Conservation (phyloP, 2,113 vertebrate species). For the Ifrita kowaldi region DNA sequence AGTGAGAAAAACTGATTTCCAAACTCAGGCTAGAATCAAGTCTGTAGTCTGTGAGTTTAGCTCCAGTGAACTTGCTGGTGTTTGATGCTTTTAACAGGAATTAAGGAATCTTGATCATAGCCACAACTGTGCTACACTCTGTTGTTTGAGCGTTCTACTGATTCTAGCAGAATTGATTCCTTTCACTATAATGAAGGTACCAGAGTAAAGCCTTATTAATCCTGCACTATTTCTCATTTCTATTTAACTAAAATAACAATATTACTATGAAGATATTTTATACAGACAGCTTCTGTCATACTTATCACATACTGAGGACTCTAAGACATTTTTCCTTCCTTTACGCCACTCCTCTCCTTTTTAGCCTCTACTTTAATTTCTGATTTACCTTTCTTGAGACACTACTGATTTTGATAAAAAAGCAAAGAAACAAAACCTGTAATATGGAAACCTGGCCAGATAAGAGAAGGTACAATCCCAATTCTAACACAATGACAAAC, state of each 20-base stretch:
- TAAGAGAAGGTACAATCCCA: not conserved
- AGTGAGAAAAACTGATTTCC: not conserved
- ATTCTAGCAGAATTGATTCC: not conserved
- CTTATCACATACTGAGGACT: not conserved
- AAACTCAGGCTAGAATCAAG: not conserved
- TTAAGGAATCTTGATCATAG: not conserved
- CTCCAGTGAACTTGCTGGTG: not conserved
- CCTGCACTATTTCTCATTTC: not conserved
- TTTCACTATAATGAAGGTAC: not conserved
- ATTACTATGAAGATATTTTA: not conserved
- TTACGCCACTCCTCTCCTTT: not conserved
- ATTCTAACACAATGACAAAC: not conserved
- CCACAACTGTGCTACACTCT: not conserved
- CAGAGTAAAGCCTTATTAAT: not conserved
- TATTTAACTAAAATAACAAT: not conserved
- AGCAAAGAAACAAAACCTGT: not conserved
- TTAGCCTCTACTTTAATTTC: not conserved
- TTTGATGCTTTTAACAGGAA: not conserved
- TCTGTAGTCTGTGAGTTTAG: not conserved
- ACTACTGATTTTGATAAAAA: not conserved
- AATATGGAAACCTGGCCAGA: not conserved
- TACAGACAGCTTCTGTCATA: not conserved
- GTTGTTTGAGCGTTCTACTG: not conserved
- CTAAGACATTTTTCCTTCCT: not conserved
- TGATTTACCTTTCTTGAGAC: not conserved